These are phyloP conservation scores for Eueides isabella DNA, from an alignment of 1,140 invertebrate species.

Conservation along the genomic window DNA sequence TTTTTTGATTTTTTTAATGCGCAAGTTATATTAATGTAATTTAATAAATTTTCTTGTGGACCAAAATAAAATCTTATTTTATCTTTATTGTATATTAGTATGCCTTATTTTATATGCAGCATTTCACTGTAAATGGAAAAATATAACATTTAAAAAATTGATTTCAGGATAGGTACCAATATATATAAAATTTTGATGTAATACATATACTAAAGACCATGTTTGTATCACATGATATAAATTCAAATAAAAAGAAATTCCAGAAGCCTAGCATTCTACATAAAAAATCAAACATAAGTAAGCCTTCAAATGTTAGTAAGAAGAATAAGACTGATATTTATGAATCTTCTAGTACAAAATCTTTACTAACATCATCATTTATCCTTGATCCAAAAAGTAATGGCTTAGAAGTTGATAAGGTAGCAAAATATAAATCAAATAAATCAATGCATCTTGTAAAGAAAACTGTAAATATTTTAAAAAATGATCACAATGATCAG, in stretches of 20 bases:
- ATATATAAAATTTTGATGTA: conserved; percentile 25
- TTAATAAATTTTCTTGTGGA: not conserved
- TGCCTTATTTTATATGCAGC: not conserved
- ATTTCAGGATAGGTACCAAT: not conserved
- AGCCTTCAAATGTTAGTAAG: conserved; percentile 11
- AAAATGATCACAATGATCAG: conserved; percentile 26
- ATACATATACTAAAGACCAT: conserved; percentile 46
- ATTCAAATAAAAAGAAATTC: conserved; percentile 59
- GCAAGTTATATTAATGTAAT: not conserved
- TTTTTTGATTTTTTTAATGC: not conserved
- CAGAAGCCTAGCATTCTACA: conserved; percentile 74
- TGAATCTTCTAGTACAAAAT: conserved; percentile 48
- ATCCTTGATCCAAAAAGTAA: conserved; percentile 38
- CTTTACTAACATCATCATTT: conserved; percentile 37
- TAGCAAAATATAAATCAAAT: conserved; percentile 29
- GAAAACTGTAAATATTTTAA: conserved; percentile 18
- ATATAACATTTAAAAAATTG: not conserved
- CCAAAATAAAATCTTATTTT: not conserved
- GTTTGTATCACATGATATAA: conserved; percentile 68
- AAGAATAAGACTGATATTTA: conserved; percentile 31
- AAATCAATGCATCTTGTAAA: not conserved
- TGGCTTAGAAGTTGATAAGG: conserved; percentile 32
- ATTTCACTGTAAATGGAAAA: not conserved
- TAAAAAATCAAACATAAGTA: conserved; percentile 48
- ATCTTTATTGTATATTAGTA: not conserved